Evolutionary conservation across 92 coral and sea anemone genomes (phyloP).

Genomic region (Meandrina meandrites): DNA sequence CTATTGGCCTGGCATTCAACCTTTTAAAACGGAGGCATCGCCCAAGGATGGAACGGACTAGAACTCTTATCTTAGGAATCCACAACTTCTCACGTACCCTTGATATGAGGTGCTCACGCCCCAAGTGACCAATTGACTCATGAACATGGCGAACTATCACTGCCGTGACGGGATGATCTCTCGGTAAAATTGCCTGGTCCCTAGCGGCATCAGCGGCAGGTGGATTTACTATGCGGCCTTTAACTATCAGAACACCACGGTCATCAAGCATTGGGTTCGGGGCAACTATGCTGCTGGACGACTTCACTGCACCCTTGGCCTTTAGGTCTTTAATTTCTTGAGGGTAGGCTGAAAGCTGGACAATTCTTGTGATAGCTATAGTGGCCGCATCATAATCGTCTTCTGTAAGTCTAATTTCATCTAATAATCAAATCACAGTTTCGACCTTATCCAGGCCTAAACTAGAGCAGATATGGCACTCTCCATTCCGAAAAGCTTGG

Average conservation of each 20-base stretch:
- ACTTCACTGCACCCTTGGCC: conserved; percentile 29
- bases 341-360: conserved; percentile 46
- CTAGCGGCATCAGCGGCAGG: conserved; percentile 34
- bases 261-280: conserved; percentile 52
- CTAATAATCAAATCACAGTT: too few relatives aligned
- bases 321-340: conserved; percentile 47
- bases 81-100: conserved; percentile 55
- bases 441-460: too few relatives aligned
- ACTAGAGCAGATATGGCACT: too few relatives aligned
- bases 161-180: background rate
- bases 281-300: conserved; percentile 53
- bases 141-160: conserved; percentile 37
- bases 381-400: conserved; percentile 31
- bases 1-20: conserved; percentile 18
- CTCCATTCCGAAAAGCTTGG: too few relatives aligned
- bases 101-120: conserved; percentile 60
- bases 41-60: conserved; percentile 23
- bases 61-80: conserved; percentile 48
- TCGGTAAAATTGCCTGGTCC: background rate
- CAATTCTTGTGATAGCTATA: conserved; percentile 34
- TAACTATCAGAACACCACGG: conserved; percentile 55
- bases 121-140: conserved; percentile 52
- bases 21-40: conserved; percentile 29
- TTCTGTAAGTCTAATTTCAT: too few relatives aligned
- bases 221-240: conserved; percentile 46